These are phyloP conservation scores for Sciurus niger DNA, from an alignment of 2,113 vertebrate species.

Conservation along the genomic window DNA sequence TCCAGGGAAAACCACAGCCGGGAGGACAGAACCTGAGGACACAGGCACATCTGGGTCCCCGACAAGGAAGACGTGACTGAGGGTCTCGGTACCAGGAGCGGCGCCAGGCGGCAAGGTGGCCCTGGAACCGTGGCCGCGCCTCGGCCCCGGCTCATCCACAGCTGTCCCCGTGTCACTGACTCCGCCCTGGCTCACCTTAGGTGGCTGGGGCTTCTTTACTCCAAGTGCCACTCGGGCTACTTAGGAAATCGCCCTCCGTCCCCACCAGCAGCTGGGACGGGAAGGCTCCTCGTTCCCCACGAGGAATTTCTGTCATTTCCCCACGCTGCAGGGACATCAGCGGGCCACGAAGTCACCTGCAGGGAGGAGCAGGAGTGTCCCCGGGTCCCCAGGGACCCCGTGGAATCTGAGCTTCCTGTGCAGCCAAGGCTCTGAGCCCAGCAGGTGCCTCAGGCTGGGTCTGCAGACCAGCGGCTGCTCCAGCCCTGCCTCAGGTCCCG, in stretches of 20 bases:
- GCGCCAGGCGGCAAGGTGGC: not conserved
- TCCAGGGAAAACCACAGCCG: slow-evolving; percentile 62
- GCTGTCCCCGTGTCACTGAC: slow-evolving; percentile 47
- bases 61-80: slow-evolving; percentile 81
- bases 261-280: slow-evolving; percentile 19
- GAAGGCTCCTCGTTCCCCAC: not conserved
- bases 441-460: no score
- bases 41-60: slow-evolving; percentile 6
- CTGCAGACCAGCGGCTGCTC: not conserved
- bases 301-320: slow-evolving; percentile 49
- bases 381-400: not conserved
- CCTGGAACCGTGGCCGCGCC: not conserved
- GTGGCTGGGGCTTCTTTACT: slow-evolving; percentile 53
- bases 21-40: slow-evolving; percentile 4
- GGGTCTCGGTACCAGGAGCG: slow-evolving; percentile 68
- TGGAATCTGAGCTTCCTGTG: no score
- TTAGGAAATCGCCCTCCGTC: not conserved
- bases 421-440: not conserved
- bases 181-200: not conserved
- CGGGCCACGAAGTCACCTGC: slow-evolving; percentile 30
- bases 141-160: slow-evolving; percentile 70
- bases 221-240: slow-evolving; percentile 59
- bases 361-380: not conserved
- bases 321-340: slow-evolving; percentile 34
- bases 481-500: not conserved